phyloP scores from a whole-genome alignment of 2,888 invertebrate genomes.

The Vesta saturnalis region DNA sequence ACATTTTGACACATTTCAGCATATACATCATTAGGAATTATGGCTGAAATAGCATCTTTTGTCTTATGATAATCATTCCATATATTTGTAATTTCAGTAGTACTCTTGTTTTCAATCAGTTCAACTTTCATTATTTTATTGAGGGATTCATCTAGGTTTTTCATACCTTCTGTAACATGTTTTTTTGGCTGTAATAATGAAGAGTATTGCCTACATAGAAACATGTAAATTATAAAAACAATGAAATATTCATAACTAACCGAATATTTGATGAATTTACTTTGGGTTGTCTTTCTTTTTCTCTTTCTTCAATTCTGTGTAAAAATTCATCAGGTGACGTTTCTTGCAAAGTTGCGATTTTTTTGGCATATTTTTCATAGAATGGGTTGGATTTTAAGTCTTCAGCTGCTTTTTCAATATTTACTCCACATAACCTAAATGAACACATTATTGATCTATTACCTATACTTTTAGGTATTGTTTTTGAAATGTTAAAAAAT shows the following conservation, averaged over 20 bases:
- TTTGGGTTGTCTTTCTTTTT: conserved; percentile 55
- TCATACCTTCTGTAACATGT: conserved; percentile 50
- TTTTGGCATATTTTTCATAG: conserved; percentile 82
- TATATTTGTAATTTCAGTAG: conserved; percentile 77
- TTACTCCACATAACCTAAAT: background rate
- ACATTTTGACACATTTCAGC: conserved; percentile 68
- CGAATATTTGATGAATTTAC: conserved; percentile 61
- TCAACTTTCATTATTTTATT: conserved; percentile 82
- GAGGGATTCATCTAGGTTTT: conserved; percentile 66
- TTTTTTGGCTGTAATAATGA: conserved; percentile 74
- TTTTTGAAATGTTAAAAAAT: background rate
- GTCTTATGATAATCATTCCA: conserved; percentile 85
- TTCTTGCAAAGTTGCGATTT: conserved; percentile 78
- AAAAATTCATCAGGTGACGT: conserved; percentile 81
- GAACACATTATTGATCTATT: conserved; percentile 28
- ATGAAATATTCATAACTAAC: conserved; percentile 15
- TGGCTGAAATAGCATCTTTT: conserved; percentile 80
- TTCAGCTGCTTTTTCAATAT: conserved; percentile 64
- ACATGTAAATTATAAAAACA: conserved; percentile 9
- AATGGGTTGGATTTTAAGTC: conserved; percentile 77
- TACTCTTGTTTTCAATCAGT: conserved; percentile 74
- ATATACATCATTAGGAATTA: conserved; percentile 71
- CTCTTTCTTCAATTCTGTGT: conserved; percentile 68
- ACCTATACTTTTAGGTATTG: background rate
- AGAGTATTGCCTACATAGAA: conserved; percentile 66